These are phyloP conservation scores for Ornithorhynchus anatinus DNA, from an alignment of 2,113 vertebrate genomes.

Conservation along the genomic window DNA sequence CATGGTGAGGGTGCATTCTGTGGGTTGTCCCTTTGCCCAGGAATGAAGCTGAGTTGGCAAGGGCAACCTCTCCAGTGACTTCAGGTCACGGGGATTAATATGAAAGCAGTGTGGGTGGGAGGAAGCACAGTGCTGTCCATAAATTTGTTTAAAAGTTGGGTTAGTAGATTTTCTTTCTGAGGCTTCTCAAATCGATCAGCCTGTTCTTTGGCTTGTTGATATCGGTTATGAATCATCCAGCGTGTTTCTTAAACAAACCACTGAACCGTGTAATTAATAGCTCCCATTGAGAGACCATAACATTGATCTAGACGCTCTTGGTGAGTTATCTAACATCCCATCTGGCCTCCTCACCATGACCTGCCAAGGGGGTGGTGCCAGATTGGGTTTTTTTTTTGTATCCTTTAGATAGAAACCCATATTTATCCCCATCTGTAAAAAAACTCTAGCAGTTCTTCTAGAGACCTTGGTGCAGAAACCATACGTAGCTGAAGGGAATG, in stretches of 20 bases:
- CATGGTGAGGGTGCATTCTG: too few species aligned
- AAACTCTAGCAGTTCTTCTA: not conserved
- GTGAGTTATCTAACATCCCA: not conserved
- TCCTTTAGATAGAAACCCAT: not conserved
- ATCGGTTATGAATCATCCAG: not conserved
- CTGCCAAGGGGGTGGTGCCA: not conserved
- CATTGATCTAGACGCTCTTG: not conserved
- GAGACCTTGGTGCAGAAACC: not conserved
- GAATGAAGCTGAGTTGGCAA: too few species aligned
- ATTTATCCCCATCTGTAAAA: slow-evolving; percentile 12
- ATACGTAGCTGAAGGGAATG: not conserved
- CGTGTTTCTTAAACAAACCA: slow-evolving; percentile 2
- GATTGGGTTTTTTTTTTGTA: not conserved
- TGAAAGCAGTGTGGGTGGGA: too few species aligned
- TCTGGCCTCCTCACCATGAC: not conserved
- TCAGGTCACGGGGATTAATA: too few species aligned
- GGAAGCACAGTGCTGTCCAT: too few species aligned
- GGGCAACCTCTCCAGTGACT: too few species aligned
- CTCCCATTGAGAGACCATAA: not conserved
- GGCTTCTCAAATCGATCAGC: not conserved
- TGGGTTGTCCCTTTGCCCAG: too few species aligned
- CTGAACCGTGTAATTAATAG: not conserved
- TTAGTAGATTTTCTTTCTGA: not conserved
- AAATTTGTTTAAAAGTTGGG: too few species aligned
- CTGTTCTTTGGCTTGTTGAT: not conserved